phyloP scores from a whole-genome alignment of 2,888 invertebrate genomes.

The Ashinkailepas kermadecensis region DNA sequence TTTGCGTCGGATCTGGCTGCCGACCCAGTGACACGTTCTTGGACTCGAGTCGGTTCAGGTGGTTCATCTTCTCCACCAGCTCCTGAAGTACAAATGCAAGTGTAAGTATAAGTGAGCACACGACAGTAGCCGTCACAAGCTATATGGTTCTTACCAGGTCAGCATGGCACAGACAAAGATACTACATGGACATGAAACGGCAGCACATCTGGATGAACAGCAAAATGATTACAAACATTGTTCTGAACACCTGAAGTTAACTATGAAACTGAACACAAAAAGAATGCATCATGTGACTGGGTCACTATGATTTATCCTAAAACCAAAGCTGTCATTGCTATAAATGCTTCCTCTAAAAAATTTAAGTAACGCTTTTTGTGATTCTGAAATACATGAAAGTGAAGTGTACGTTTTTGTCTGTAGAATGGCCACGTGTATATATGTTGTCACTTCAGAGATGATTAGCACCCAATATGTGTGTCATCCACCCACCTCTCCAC shows the following conservation, averaged over 20 bases:
- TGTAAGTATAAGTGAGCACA: background rate
- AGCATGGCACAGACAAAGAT: background rate
- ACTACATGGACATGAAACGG: background rate
- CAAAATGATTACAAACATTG: constrained; percentile 32
- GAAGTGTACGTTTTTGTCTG: too few relatives aligned
- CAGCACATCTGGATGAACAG: background rate
- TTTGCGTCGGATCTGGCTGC: constrained; percentile 50
- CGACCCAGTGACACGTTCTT: constrained; percentile 56
- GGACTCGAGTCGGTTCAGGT: constrained; percentile 62
- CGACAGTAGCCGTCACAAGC: background rate
- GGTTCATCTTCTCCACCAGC: constrained; percentile 59
- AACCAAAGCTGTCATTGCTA: too few relatives aligned
- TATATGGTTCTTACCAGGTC: background rate
- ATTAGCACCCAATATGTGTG: too few relatives aligned
- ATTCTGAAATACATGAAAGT: too few relatives aligned
- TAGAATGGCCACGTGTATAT: too few relatives aligned
- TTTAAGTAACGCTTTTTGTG: too few relatives aligned
- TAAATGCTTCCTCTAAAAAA: too few relatives aligned
- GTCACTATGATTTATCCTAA: too few relatives aligned
- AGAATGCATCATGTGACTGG: too few relatives aligned
- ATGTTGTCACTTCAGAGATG: too few relatives aligned
- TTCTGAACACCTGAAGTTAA: background rate
- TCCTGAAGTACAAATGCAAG: constrained; percentile 47
- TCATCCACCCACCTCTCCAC: too few relatives aligned
- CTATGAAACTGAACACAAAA: too few relatives aligned